phyloP scores from a whole-genome alignment of 2,797 vertebrate genomes.

The Phoebastria nigripes region DNA sequence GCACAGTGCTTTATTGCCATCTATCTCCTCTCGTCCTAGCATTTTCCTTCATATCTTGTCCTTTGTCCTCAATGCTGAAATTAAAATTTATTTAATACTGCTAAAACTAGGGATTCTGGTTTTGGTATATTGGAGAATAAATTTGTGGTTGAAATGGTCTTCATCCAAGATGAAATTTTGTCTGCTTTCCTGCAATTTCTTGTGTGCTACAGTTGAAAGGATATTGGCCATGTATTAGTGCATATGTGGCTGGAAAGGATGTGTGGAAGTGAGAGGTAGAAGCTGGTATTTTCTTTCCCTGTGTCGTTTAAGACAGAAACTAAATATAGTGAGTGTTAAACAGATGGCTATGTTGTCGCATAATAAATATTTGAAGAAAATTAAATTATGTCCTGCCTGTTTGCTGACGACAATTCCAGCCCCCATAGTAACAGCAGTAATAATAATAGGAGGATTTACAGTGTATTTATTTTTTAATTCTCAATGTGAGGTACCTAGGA shows the following conservation, averaged over 20 bases:
- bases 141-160: not conserved
- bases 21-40: not conserved
- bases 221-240: not conserved
- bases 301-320: slow-evolving; percentile 40
- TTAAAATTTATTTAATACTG: not conserved
- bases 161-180: not conserved
- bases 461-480: not conserved
- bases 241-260: not conserved
- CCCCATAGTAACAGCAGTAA: slow-evolving; percentile 34
- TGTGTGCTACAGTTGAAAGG: not conserved
- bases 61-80: not conserved
- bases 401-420: slow-evolving; percentile 11
- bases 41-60: not conserved
- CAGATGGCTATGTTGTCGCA: slow-evolving; percentile 34
- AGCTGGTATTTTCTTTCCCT: slow-evolving; percentile 16
- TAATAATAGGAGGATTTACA: slow-evolving; percentile 33
- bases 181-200: not conserved
- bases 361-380: slow-evolving; percentile 66
- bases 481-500: not conserved
- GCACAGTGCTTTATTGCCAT: not conserved
- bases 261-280: not conserved
- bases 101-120: not conserved
- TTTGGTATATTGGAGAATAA: not conserved
- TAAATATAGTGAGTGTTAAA: slow-evolving; percentile 39
- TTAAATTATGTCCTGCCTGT: slow-evolving; percentile 37